These are phyloP conservation scores for Podabrus alpinus DNA, from an alignment of 2,888 invertebrate genomes.

Conservation along the genomic window DNA sequence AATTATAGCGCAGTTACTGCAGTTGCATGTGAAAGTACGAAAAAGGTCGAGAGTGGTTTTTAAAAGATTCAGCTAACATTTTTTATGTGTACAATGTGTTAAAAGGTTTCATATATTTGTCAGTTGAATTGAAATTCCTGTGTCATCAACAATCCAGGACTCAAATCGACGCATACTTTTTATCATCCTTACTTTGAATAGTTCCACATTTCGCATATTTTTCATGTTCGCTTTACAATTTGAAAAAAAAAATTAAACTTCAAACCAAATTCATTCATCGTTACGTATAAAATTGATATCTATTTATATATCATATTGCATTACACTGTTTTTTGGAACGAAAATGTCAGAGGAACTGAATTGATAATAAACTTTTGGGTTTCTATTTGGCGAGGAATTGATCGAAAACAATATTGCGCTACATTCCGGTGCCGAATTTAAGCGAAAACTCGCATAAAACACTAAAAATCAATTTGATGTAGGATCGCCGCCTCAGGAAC, in stretches of 20 bases:
- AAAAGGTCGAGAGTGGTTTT: background rate
- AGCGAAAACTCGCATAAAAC: constrained; percentile 24
- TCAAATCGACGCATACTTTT: background rate
- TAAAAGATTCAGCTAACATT: background rate
- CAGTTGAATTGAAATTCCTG: background rate
- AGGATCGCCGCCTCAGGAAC: constrained; percentile 25
- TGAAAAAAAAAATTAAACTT: background rate
- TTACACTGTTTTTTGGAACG: background rate
- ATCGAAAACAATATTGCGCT: constrained; percentile 26
- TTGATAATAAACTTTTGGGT: background rate
- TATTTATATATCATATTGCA: background rate
- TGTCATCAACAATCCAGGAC: background rate
- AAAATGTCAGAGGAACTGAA: background rate
- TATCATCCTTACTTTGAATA: background rate
- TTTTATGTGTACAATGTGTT: background rate
- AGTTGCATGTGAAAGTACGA: background rate
- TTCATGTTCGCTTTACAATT: background rate
- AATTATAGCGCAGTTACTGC: background rate
- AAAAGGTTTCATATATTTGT: background rate
- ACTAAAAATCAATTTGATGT: constrained; percentile 30
- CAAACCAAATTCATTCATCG: background rate
- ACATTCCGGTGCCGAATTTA: constrained; percentile 16
- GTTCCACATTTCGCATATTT: background rate
- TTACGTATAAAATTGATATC: background rate
- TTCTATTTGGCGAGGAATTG: constrained; percentile 5